Evolutionary conservation across 2,888 invertebrate genomes (phyloP), one percentile per base, ranked within the genome.

Genomic region (Drosophila merina): DNA sequence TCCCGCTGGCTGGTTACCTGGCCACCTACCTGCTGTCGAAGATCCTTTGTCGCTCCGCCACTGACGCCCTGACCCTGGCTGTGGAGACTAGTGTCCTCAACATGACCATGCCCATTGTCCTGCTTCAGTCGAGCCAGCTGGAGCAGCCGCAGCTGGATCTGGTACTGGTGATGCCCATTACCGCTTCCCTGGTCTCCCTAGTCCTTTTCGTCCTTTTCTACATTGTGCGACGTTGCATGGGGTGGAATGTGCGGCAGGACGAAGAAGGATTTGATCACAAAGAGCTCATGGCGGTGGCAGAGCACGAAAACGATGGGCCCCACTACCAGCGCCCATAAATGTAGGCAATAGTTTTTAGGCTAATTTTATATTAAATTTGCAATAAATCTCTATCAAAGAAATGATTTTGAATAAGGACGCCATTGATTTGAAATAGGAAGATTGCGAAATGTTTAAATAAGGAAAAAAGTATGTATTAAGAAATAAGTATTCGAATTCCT

Each of bases 61-160:
- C 93, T 6, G 96, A 97, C 89, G 92, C 94, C 9, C 92, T 96
- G 36, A 97, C 98, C 5, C 96, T 98, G 83, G 95, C 96, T 47
- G 95, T 98, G 52, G 98, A 98, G 92, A 96, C 96, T 0, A 96
- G 97, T 56, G 94, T 97, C 36, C 96, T 97, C 91, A 98, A 98
- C 92, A 97, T 97, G 0, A 97, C 97, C 49, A 95, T 98, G 72
- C 94, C 97, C 1, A 97, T 98, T 85, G 96, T 97, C 89, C 92
- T 98, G 85, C 92, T 98, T 63, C 92, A 96, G 68, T 95, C 96
- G 89, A 94, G 96, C 1, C 92, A 97, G 58, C 38, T 70, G 57
- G 94, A 94, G 0, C 96, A 96, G 88, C 97, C 97, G 0, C 95
- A 95, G 72, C 95, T 96, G 0, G 97, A 97, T 92, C 92, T 97